These are phyloP conservation scores for Rhynchophorus ferrugineus DNA, from an alignment of 1,140 invertebrate genomes.

Conservation along the genomic window DNA sequence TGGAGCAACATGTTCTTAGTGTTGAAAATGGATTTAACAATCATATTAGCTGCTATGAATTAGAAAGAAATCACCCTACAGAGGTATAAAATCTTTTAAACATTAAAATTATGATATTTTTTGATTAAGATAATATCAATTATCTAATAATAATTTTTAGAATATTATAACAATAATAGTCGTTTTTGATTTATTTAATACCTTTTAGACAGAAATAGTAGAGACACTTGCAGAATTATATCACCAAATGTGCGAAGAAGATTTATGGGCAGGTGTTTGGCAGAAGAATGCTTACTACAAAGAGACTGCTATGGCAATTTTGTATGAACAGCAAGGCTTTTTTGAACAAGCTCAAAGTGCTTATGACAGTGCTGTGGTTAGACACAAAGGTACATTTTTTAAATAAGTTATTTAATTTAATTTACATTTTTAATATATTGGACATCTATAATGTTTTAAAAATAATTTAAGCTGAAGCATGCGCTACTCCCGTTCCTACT, in stretches of 20 bases:
- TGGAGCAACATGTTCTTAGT: slow-evolving; percentile 83
- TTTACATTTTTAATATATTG: too few relatives aligned
- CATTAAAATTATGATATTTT: too few relatives aligned
- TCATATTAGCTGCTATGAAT: slow-evolving; percentile 60
- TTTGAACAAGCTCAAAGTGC: slow-evolving; percentile 84
- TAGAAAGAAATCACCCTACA: slow-evolving; percentile 59
- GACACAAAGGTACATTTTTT: slow-evolving; percentile 51
- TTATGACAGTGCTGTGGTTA: slow-evolving; percentile 84
- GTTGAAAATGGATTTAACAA: slow-evolving; percentile 42
- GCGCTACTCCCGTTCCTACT: slow-evolving; percentile 62
- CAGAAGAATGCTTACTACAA: slow-evolving; percentile 83
- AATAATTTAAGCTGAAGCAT: slow-evolving; percentile 73
- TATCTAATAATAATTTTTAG: too few relatives aligned
- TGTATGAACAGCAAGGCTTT: slow-evolving; percentile 93
- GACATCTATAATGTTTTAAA: too few relatives aligned
- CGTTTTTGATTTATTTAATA: not conserved
- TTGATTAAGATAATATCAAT: too few relatives aligned
- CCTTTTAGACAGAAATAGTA: slow-evolving; percentile 52
- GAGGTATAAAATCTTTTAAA: slow-evolving; percentile 43
- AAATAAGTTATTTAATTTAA: too few relatives aligned
- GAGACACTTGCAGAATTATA: slow-evolving; percentile 85
- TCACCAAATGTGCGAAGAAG: slow-evolving; percentile 82
- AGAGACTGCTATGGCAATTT: slow-evolving; percentile 84
- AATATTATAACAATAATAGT: not conserved
- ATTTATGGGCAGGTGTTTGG: slow-evolving; percentile 94